Base-by-base conservation (phyloP, 2,113 vertebrate genomes). In the Pelvicachromis taeniatus region DNA sequence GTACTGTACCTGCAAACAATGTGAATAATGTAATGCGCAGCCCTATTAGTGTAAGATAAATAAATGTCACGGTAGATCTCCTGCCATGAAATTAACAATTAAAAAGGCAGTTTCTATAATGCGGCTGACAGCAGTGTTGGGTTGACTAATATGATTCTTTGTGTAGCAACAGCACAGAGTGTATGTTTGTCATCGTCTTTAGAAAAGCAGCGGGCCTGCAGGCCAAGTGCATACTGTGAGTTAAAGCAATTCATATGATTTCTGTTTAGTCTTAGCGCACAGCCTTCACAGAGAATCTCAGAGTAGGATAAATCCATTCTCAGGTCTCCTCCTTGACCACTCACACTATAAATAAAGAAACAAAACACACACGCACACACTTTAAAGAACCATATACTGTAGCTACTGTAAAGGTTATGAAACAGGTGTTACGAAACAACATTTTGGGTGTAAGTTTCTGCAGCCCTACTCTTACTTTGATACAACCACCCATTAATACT, bases 21-120 rank as follows among this genome's bases (percentile, higher is more conserved):
- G 80, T 79, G 63, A 85, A 80, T 83, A 50, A 85, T 89, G 10
- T 31, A 55, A 23, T 55, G 53, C n/a, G 4, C 61, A 78, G n/a
- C 68, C 29, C 33, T 9, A 78, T 85, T 79, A 82, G 61, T 33
- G 65, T 77, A 63, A 68, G 45, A 85, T 63, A 58, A 85, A 63
- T 77, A 80, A 65, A 85, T 84, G 80, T 87, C 81, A 85, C 17
- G 23, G 68, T 40, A 56, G 31, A 77, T 83, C 63, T 87, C 17
- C 73, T 59, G 70, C 83, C 77, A 85, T 85, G 38, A 88, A 84
- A 83, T 87, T 45, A 80, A 88, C 79, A 87, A 85, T 84, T 85
- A 85, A 83, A 90, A 50, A 87, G 23, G 14, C 53, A 9, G 55
- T 73, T 63, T 58, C 55, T 80, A 80, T 26, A 58, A 42, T 45